Evolutionary conservation across 2,113 vertebrate species (phyloP).

Genomic region (Pandion haliaetus): DNA sequence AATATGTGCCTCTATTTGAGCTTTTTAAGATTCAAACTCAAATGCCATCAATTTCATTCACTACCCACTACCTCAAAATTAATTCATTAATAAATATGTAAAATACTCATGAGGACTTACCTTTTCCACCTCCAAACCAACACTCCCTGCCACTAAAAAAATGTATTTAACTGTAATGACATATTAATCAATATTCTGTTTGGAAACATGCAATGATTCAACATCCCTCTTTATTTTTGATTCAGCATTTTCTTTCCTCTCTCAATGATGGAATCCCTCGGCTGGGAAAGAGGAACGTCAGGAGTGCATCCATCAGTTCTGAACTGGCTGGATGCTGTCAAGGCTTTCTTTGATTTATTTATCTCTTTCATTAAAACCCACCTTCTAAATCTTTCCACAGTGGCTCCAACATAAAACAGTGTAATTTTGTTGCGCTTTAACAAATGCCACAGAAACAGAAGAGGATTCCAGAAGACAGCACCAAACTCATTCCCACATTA

Average conservation of each 20-base stretch:
- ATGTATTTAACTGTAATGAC: not conserved
- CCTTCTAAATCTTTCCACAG: not conserved
- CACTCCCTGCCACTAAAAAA: not conserved
- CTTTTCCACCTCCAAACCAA: not conserved
- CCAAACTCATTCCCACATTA: not conserved
- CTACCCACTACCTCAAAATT: not conserved
- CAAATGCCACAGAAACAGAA: not conserved
- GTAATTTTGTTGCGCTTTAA: not conserved
- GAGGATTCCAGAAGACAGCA: not conserved
- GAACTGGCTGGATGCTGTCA: not conserved
- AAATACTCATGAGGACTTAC: not conserved
- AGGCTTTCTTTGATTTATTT: not conserved
- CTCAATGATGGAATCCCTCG: accelerated
- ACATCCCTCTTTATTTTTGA: not conserved
- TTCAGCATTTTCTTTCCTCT: not conserved
- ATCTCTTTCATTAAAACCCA: not conserved
- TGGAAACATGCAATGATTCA: not conserved
- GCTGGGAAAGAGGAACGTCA: not conserved
- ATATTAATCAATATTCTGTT: not conserved
- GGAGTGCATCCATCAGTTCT: not conserved
- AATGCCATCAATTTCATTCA: not conserved
- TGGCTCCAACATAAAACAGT: not conserved
- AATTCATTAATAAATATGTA: not conserved
- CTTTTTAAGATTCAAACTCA: not conserved
- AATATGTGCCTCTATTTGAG: not conserved